Evolutionary conservation across 2,113 vertebrate genomes (phyloP).

Genomic region (Pseudorectes ferrugineus): DNA sequence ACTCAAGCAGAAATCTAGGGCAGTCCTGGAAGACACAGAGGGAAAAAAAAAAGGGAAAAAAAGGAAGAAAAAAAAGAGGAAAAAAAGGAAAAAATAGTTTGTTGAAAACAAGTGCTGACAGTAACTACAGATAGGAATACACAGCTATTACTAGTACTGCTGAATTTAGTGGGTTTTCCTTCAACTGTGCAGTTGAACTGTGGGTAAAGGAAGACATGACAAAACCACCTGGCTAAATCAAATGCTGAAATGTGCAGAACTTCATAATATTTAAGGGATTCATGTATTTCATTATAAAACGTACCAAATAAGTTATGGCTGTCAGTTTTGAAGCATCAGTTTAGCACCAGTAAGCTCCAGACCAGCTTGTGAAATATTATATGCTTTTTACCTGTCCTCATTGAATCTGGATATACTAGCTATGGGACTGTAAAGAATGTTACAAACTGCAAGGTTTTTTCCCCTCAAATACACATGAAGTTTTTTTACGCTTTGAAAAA

Average conservation of each 20-base stretch:
- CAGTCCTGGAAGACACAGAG: neutral
- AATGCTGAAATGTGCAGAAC: neutral
- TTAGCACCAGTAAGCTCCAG: neutral
- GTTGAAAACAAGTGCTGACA: neutral
- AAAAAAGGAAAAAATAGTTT: neutral
- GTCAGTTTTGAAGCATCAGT: neutral
- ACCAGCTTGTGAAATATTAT: neutral
- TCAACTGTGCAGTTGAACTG: neutral
- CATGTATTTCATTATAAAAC: neutral
- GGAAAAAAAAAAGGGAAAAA: fast-evolving
- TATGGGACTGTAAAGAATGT: neutral
- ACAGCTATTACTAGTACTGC: neutral
- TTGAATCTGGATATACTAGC: neutral
- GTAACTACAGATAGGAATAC: neutral
- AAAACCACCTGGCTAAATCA: neutral
- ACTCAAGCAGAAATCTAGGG: neutral
- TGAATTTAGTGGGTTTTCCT: neutral
- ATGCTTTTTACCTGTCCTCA: neutral
- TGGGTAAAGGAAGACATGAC: neutral
- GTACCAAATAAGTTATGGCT: neutral
- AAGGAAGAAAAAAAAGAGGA: neutral
- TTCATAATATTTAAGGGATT: neutral
- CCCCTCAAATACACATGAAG: neutral
- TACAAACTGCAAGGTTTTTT: neutral
- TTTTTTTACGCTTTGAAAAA: neutral